Evolutionary conservation across 2,113 vertebrate genomes (phyloP).

Genomic region (Rhabdornis inornatus): DNA sequence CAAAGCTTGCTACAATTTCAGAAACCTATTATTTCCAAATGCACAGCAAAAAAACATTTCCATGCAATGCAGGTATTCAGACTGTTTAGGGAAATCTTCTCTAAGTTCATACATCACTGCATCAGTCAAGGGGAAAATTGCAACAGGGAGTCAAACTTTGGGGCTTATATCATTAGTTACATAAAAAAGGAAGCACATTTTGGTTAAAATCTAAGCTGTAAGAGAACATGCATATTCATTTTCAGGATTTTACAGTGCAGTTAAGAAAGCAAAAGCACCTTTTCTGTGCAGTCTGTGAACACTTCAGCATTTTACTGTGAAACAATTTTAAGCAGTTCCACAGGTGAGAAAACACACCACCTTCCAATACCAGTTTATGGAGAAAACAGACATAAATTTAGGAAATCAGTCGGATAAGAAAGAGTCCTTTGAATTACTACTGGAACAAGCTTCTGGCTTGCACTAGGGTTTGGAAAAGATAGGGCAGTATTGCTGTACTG

Average conservation of each 20-base stretch:
- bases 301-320: not conserved
- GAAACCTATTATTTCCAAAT: not conserved
- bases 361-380: not conserved
- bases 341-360: not conserved
- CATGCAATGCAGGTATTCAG: not conserved
- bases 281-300: not conserved
- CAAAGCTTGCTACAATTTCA: not conserved
- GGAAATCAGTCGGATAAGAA: not conserved
- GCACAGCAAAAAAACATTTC: not conserved
- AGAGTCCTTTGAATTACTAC: conserved; percentile 12
- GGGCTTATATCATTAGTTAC: not conserved
- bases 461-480: not conserved
- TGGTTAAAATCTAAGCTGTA: conserved; percentile 2
- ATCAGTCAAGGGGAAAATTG: not conserved
- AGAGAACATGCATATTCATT: not conserved
- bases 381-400: not conserved
- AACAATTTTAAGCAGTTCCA: not conserved
- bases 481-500: not conserved
- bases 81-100: not conserved
- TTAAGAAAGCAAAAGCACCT: conserved; percentile 24
- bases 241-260: not conserved
- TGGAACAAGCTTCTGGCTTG: conserved; percentile 3
- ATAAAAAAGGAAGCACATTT: not conserved
- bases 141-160: not conserved
- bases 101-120: not conserved